These are phyloP conservation scores for Pogonocichla stellata DNA, from an alignment of 2,113 vertebrate genomes.

Conservation along the genomic window DNA sequence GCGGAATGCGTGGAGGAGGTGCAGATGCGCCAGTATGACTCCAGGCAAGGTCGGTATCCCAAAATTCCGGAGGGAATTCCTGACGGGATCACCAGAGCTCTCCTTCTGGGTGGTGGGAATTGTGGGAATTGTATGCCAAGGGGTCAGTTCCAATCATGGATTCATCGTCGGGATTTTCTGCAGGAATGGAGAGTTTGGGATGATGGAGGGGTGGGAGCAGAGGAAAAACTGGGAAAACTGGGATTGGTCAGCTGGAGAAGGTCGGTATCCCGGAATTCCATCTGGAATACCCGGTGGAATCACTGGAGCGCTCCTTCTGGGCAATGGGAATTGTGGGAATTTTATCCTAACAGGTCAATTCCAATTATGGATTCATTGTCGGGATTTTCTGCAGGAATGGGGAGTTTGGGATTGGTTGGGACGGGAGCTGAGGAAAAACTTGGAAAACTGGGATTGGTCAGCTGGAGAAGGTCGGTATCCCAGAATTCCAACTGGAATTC, in stretches of 20 bases:
- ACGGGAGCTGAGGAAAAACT: background rate
- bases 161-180: background rate
- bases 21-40: slow-evolving; percentile 94
- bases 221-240: background rate
- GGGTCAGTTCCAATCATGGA: background rate
- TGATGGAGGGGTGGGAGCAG: background rate
- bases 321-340: background rate
- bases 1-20: slow-evolving; percentile 98
- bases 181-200: background rate
- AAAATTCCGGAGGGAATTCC: fast-evolving
- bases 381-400: background rate
- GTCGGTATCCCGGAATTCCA: slow-evolving; percentile 56
- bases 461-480: background rate
- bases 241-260: slow-evolving; percentile 48
- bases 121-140: background rate
- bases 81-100: fast-evolving
- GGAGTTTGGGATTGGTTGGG: background rate
- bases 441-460: background rate
- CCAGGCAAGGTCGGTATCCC: slow-evolving; percentile 80
- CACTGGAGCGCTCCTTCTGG: no score
- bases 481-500: no score
- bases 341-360: background rate
- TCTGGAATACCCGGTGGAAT: background rate
- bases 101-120: background rate
- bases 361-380: background rate